Base-by-base conservation (phyloP, 1,140 invertebrate genomes). In the Colletes gigas region DNA sequence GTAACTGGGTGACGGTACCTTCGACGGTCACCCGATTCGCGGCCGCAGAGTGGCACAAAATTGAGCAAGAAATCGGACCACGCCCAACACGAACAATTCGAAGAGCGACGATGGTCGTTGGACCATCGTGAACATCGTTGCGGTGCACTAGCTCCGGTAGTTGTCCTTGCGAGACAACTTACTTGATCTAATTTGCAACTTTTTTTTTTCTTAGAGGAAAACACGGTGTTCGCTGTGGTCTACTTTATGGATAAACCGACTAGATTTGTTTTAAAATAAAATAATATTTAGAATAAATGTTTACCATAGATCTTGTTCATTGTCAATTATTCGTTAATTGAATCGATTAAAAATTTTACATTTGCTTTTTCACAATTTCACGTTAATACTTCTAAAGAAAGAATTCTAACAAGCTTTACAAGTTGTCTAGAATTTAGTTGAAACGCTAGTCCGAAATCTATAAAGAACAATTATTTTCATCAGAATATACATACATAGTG, bases 11-110 rank as follows among this genome's bases (percentile, higher is more conserved):
- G 85, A 87, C 82, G 82, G 85, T 86, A 74, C 59, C 84, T 76
- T 82, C 85, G 85, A 84, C 83, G 80, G 73, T 74, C 77, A 81
- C 79, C 74, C 83, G 82, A 87, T 83, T 87, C 72, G 85, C 85
- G 75, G 78, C 65, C 82, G 66, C 66, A 54, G 70, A 83, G 78
- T 66, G 66, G 70, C 59, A 62, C 66, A 70, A 88, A 87, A 87
- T 88, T 88, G 83, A 81, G 86, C 86, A 88, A 88, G 85, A 87
- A 85, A 88, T 81, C 74, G 83, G 66, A 83, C 86, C 85, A 88
- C 86, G 77, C 86, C 86, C 86, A 88, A 77, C 52, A 60, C 74
- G 83, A 85, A 73, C 74, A 67, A 86, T 71, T 83, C 69, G 76
- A 65, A 69, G 73, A 41, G 21, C 21, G 66, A 67, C 60, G 55